Percentiles rank a stretch among this genome's conserved stretches.
Conservation (phyloP, 2,113 vertebrate genomes). For the Excalfactoria chinensis region DNA sequence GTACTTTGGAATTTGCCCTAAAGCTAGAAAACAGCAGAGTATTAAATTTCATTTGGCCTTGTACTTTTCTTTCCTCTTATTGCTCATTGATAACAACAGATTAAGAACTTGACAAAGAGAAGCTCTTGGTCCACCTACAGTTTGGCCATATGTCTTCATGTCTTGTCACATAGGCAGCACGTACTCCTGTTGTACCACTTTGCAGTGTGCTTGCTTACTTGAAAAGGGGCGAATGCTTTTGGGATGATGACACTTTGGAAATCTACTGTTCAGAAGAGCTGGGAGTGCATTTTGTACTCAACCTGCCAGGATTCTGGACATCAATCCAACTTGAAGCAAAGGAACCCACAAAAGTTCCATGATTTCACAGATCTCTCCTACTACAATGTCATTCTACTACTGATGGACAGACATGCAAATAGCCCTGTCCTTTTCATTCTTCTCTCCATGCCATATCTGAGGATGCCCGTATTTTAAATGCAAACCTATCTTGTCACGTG, state of each 20-base stretch:
- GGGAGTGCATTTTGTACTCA: background rate
- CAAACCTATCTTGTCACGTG: background rate
- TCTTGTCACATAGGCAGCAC: background rate
- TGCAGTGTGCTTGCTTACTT: background rate
- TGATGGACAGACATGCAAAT: background rate
- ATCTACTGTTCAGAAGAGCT: background rate
- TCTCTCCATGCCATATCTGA: background rate
- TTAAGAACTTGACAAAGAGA: background rate
- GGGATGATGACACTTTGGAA: background rate
- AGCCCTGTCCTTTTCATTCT: background rate
- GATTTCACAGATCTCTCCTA: background rate
- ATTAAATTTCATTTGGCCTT: conserved; percentile 39
- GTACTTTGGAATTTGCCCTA: background rate
- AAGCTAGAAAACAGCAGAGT: background rate
- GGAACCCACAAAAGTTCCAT: background rate
- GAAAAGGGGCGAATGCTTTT: background rate
- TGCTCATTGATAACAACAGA: background rate
- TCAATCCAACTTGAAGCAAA: background rate
- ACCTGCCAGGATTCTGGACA: background rate
- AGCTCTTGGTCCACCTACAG: background rate
- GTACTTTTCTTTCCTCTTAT: conserved; percentile 6
- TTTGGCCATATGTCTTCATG: background rate
- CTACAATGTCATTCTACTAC: background rate
- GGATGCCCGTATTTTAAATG: background rate
- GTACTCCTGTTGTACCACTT: background rate